Evolutionary conservation across 2,113 vertebrate genomes (phyloP).

Genomic region (Alligator mississippiensis): DNA sequence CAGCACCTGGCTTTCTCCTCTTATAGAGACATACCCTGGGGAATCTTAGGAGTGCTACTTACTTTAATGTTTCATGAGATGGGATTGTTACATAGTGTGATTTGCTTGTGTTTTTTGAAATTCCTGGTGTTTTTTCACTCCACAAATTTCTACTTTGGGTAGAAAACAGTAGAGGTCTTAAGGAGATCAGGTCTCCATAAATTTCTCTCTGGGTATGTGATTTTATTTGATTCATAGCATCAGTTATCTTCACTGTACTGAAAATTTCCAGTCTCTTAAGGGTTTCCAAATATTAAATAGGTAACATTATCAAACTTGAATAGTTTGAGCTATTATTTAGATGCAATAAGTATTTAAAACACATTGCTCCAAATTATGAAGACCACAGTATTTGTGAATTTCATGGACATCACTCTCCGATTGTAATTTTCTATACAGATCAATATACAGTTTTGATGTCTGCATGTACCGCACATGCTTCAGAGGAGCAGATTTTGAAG

Average conservation of each 20-base stretch:
- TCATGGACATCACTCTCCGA: neutral
- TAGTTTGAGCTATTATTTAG: neutral
- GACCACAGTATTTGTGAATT: neutral
- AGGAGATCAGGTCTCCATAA: too few species aligned
- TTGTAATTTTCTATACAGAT: slow-evolving; percentile 78
- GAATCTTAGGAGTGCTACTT: too few species aligned
- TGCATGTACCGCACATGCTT: slow-evolving; percentile 83
- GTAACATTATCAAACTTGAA: neutral
- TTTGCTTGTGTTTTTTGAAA: too few species aligned
- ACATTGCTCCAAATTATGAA: neutral
- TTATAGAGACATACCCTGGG: too few species aligned
- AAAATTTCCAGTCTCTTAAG: neutral
- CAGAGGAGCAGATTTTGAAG: slow-evolving; percentile 86
- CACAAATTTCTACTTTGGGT: too few species aligned
- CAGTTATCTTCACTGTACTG: neutral
- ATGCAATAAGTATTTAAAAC: neutral
- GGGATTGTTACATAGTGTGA: too few species aligned
- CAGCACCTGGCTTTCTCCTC: too few species aligned
- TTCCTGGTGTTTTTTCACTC: too few species aligned
- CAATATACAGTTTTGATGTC: slow-evolving; percentile 90
- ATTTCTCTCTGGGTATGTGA: neutral
- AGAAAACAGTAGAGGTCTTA: too few species aligned
- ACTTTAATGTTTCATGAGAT: too few species aligned
- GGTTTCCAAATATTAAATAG: neutral
- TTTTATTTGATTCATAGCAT: neutral